phyloP scores from a whole-genome alignment of 2,888 invertebrate genomes.

The Xanthia togata region DNA sequence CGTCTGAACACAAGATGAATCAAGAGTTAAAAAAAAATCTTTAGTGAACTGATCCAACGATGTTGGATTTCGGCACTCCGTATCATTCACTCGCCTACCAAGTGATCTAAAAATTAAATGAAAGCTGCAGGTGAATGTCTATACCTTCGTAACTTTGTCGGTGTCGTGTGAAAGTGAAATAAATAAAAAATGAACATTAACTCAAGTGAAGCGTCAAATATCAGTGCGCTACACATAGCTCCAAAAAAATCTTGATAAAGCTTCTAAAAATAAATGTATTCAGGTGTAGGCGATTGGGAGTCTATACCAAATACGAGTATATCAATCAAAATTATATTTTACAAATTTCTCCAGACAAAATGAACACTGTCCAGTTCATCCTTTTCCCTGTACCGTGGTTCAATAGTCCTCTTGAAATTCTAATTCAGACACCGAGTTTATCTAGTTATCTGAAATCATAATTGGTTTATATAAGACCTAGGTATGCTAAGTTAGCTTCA shows the following conservation, averaged over 20 bases:
- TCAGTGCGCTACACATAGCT: no score
- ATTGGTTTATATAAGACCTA: slow-evolving; percentile 36
- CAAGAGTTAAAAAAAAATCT: no score
- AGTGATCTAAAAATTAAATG: no score
- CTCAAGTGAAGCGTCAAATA: no score
- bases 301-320: not conserved
- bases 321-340: not conserved
- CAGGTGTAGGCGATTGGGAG: not conserved
- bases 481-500: slow-evolving; percentile 24
- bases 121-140: no score
- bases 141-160: no score
- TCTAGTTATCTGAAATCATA: slow-evolving; percentile 28
- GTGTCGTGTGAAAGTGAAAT: no score
- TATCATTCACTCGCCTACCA: no score
- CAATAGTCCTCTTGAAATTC: slow-evolving; percentile 5
- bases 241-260: not conserved
- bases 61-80: no score
- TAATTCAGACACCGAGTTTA: not conserved
- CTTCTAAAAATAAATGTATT: not conserved
- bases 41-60: no score
- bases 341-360: not conserved
- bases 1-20: no score
- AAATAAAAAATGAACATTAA: no score
- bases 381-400: not conserved
- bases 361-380: not conserved